Evolutionary conservation across 92 coral and sea anemone species (phyloP).

Genomic region (Porites lobata): DNA sequence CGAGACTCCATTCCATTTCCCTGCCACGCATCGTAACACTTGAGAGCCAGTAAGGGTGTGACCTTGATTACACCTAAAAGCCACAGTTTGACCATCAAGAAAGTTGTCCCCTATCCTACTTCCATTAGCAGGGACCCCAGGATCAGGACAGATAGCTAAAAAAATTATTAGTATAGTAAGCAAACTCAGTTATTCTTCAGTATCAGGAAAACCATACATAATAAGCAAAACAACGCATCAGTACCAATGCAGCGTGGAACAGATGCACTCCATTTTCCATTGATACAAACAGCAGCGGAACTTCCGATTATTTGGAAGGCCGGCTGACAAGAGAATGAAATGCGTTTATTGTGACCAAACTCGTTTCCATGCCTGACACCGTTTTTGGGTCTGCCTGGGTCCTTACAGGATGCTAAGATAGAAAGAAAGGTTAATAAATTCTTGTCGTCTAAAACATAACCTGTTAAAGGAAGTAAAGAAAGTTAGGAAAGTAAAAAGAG

Average conservation of each 20-base stretch:
- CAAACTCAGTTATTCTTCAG: no score
- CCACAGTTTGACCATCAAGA: constrained; percentile 66
- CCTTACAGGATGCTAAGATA: constrained; percentile 63
- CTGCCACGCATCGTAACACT: constrained; percentile 60
- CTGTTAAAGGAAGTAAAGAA: no score
- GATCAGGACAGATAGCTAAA: constrained; percentile 73
- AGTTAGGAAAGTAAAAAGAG: no score
- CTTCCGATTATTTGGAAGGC: constrained; percentile 75
- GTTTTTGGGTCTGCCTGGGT: constrained; percentile 89
- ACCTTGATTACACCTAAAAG: constrained; percentile 55
- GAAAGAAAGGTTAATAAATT: not conserved
- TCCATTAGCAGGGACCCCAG: constrained; percentile 75
- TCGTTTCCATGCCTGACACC: constrained; percentile 85
- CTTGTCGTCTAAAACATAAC: no score
- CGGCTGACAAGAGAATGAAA: constrained; percentile 70
- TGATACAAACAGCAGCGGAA: constrained; percentile 43
- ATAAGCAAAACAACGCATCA: not conserved
- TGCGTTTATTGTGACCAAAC: constrained; percentile 59
- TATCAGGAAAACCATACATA: not conserved
- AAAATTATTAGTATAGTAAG: not conserved
- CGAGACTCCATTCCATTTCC: constrained; percentile 64
- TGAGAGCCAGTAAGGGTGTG: constrained; percentile 50
- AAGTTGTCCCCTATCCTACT: constrained; percentile 61
- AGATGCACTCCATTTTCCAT: constrained; percentile 69
- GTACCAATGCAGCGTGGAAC: constrained; percentile 72